A percentile compares a stretch with the other conserved stretches of the same genome.
These are phyloP conservation scores for Eupithecia subumbrata DNA, from an alignment of 2,888 invertebrate genomes.

Conservation along the genomic window DNA sequence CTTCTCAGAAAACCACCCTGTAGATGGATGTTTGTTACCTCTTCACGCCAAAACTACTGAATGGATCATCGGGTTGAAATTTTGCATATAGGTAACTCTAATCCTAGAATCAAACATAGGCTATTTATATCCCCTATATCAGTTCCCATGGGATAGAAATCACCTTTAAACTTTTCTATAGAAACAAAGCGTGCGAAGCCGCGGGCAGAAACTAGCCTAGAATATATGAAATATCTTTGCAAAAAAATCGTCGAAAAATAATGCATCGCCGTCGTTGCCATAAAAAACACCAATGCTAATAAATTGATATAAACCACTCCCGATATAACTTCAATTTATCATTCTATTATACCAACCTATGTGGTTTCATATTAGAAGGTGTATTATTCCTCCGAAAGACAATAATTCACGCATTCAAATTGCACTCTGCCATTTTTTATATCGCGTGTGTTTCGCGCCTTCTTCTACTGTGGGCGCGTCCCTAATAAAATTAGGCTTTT, in stretches of 20 bases:
- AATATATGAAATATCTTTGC: too few relatives aligned
- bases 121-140: too few relatives aligned
- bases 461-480: conserved; percentile 82
- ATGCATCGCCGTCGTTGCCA: neutral
- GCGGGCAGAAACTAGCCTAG: too few relatives aligned
- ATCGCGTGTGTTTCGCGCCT: conserved; percentile 85
- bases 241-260: neutral
- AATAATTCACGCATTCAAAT: conserved; percentile 84
- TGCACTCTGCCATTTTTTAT: conserved; percentile 82
- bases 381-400: conserved; percentile 80
- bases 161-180: too few relatives aligned
- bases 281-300: conserved; percentile 7
- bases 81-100: too few relatives aligned
- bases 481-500: conserved; percentile 83
- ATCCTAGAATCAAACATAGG: too few relatives aligned
- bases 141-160: too few relatives aligned
- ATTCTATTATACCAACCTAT: conserved; percentile 50
- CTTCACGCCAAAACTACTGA: too few relatives aligned
- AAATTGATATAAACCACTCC: conserved; percentile 42
- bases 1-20: too few relatives aligned
- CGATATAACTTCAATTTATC: conserved; percentile 55
- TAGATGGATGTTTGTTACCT: too few relatives aligned
- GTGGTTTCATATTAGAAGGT: conserved; percentile 70
- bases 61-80: too few relatives aligned
- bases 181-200: too few relatives aligned